Evolutionary conservation across 1,140 invertebrate genomes (phyloP).

Genomic region (Orchestia grillus): DNA sequence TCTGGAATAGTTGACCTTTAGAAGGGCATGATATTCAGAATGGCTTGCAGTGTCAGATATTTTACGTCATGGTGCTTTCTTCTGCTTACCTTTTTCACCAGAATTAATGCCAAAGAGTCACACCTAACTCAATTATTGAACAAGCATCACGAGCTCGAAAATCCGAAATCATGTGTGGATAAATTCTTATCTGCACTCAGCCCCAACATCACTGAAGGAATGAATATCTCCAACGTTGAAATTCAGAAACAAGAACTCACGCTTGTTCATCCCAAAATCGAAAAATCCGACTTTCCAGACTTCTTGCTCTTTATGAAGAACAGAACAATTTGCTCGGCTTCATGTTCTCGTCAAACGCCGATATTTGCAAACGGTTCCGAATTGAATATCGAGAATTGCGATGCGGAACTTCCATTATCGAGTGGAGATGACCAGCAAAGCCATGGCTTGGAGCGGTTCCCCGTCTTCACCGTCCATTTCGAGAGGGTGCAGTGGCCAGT

Average conservation of each 20-base stretch:
- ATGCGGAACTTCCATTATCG: not conserved
- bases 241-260: not conserved
- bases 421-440: not conserved
- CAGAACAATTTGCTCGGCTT: not conserved
- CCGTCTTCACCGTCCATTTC: conserved; percentile 89
- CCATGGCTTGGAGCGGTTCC: conserved; percentile 74
- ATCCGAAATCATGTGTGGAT: not conserved
- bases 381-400: not conserved
- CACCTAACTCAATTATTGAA: not conserved
- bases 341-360: not conserved
- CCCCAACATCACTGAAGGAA: not conserved
- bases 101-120: not conserved
- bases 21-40: not conserved
- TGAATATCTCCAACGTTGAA: not conserved
- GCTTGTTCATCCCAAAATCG: not conserved
- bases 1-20: not conserved
- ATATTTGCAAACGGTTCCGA: not conserved
- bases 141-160: not conserved
- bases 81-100: not conserved
- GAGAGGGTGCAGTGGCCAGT: conserved; percentile 90
- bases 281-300: not conserved
- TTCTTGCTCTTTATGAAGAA: not conserved
- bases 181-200: not conserved
- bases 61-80: not conserved
- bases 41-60: not conserved